Percentiles rank a stretch among this genome's conserved stretches.
Conservation (phyloP, 2,113 vertebrate genomes). For the Lophotis ruficrista region DNA sequence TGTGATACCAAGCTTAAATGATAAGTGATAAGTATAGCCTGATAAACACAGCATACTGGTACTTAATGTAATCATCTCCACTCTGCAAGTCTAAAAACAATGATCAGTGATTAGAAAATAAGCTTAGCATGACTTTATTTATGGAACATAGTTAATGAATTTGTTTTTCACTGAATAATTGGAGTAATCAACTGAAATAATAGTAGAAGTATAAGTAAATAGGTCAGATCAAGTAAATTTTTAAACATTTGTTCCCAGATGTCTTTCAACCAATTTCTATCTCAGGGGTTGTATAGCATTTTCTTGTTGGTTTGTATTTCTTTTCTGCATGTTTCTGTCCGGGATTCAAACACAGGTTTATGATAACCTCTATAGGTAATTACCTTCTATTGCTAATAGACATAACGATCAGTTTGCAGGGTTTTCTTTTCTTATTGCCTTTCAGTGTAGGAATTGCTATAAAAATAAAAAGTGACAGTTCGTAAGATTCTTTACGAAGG, state of each 20-base stretch:
- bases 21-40: conserved; percentile 10
- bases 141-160: conserved; percentile 7
- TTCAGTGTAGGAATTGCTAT: neutral
- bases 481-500: neutral
- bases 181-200: conserved; percentile 22
- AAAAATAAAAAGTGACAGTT: neutral
- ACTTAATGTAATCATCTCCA: conserved; percentile 10
- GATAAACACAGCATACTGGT: neutral
- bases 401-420: neutral
- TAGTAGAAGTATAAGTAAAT: conserved; percentile 19
- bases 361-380: neutral
- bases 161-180: conserved; percentile 31
- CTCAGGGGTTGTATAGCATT: neutral
- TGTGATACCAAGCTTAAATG: neutral
- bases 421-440: neutral
- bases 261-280: neutral
- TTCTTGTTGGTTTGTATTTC: neutral
- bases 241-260: neutral
- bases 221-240: conserved; percentile 35
- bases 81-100: conserved; percentile 22
- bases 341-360: neutral
- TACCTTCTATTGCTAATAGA: neutral
- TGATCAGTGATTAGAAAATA: conserved; percentile 42
- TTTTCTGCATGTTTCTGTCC: neutral
- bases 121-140: conserved; percentile 27